Evolutionary conservation across 1,140 invertebrate species (phyloP).

Genomic region (Lepidostoma basale): DNA sequence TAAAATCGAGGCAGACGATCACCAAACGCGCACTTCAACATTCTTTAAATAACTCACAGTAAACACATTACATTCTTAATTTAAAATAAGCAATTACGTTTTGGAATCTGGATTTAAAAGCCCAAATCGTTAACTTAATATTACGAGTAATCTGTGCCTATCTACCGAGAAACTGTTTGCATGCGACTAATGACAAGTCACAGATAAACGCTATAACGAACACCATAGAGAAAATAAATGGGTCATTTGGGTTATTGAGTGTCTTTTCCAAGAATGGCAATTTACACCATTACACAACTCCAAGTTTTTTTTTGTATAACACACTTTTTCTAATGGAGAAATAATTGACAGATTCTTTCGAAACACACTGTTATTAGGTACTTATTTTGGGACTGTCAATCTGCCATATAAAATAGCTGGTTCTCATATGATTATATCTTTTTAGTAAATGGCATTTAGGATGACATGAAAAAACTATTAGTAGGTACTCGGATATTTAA

Average conservation of each 20-base stretch:
- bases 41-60: no score
- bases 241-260: constrained; percentile 18
- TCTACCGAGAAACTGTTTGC: constrained; percentile 28
- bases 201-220: no score
- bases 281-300: constrained; percentile 28
- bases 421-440: background rate
- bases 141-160: no score
- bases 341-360: constrained; percentile 29
- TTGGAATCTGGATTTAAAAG: no score
- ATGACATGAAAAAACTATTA: no score
- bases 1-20: no score
- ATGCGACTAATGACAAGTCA: constrained; percentile 35
- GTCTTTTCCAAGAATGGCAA: constrained; percentile 43
- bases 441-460: background rate
- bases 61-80: no score
- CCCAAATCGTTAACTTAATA: no score
- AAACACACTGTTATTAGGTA: background rate
- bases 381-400: no score
- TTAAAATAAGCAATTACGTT: no score
- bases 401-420: background rate
- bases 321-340: constrained; percentile 37
- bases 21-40: no score
- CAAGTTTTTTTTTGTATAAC: constrained; percentile 9
- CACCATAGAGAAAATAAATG: background rate
- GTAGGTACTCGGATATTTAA: no score